Conservation (phyloP, 2,113 vertebrate species). For the Laterallus jamaicensis region DNA sequence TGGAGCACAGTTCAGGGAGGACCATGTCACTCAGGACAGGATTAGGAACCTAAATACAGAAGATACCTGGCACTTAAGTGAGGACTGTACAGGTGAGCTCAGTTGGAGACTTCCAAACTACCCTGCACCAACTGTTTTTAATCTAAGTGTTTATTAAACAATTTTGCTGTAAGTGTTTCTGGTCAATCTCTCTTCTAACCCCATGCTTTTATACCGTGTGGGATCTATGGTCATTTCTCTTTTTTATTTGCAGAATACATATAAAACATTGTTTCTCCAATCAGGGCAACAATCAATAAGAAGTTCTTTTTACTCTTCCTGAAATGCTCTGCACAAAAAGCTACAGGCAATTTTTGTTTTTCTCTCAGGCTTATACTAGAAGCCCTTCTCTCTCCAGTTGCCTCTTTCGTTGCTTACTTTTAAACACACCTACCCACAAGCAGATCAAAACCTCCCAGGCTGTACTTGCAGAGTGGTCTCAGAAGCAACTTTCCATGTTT, state of each 20-base stretch:
- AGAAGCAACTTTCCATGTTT: slow-evolving; percentile 19
- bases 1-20: background rate
- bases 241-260: background rate
- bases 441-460: background rate
- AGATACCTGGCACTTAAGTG: background rate
- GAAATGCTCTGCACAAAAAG: background rate
- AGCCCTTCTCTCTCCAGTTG: background rate
- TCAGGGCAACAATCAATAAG: background rate
- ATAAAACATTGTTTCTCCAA: background rate
- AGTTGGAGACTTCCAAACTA: background rate
- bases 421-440: background rate
- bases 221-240: background rate
- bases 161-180: background rate
- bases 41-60: background rate
- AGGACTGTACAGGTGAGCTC: background rate
- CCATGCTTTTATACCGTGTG: background rate
- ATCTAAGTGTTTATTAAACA: background rate
- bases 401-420: background rate
- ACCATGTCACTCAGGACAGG: background rate
- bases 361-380: background rate
- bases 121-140: background rate
- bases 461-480: background rate
- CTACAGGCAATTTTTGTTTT: background rate
- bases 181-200: background rate
- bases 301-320: background rate